Evolutionary conservation across 2,888 invertebrate species (phyloP).

Genomic region (Quadriops clusia): DNA sequence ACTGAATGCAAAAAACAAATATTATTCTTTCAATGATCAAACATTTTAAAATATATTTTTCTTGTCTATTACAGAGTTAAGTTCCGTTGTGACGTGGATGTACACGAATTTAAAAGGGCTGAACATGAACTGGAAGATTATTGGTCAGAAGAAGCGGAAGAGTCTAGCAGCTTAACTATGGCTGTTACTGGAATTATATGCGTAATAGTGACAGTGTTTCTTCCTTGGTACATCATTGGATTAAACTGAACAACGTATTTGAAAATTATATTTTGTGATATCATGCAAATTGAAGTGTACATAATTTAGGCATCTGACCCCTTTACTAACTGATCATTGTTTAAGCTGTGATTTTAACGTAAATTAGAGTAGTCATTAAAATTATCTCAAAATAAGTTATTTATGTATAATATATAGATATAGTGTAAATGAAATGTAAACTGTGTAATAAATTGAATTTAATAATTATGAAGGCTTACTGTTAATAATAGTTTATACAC

Average conservation of each 20-base stretch:
- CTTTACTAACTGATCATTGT: too few species aligned
- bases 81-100: slow-evolving; percentile 44
- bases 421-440: too few species aligned
- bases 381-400: too few species aligned
- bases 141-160: slow-evolving; percentile 20
- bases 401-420: too few species aligned
- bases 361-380: too few species aligned
- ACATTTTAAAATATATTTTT: slow-evolving; percentile 1
- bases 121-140: slow-evolving; percentile 37
- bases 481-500: too few species aligned
- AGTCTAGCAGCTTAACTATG: slow-evolving; percentile 35
- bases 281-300: too few species aligned
- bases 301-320: too few species aligned
- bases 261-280: too few species aligned
- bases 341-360: too few species aligned
- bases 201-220: slow-evolving; percentile 38
- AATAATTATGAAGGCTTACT: too few species aligned
- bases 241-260: slow-evolving; percentile 16
- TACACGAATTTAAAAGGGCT: slow-evolving; percentile 40
- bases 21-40: slow-evolving; percentile 2
- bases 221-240: slow-evolving; percentile 42
- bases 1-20: background rate
- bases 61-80: slow-evolving; percentile 38
- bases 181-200: slow-evolving; percentile 41
- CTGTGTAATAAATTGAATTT: too few species aligned